These are phyloP conservation scores for Tinea semifulvella DNA, from an alignment of 2,888 invertebrate species.

Conservation along the genomic window DNA sequence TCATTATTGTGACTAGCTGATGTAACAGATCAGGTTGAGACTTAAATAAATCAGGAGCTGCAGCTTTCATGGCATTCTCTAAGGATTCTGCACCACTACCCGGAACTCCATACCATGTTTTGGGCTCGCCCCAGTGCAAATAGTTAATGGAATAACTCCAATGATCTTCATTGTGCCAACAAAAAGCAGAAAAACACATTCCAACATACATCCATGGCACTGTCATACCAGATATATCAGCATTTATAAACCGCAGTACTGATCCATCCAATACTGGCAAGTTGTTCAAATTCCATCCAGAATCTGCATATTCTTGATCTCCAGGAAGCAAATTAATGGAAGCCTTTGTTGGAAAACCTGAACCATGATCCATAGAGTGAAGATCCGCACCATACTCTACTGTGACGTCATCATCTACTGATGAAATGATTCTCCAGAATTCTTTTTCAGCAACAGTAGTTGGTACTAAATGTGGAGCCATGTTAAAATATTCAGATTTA, in stretches of 20 bases:
- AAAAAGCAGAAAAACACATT: conserved; percentile 85
- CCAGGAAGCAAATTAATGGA: conserved; percentile 68
- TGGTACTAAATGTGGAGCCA: conserved; percentile 72
- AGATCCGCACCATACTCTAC: conserved; percentile 85
- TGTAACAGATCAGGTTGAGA: conserved; percentile 79
- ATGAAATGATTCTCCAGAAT: conserved; percentile 80
- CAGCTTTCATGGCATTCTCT: conserved; percentile 74
- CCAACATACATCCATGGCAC: conserved; percentile 88
- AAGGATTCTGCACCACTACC: conserved; percentile 73
- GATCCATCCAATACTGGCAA: conserved; percentile 75
- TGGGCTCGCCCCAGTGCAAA: conserved; percentile 83
- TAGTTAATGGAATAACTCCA: conserved; percentile 88
- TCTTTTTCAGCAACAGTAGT: conserved; percentile 73
- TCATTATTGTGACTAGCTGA: conserved; percentile 82
- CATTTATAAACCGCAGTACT: conserved; percentile 76
- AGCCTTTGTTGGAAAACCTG: conserved; percentile 76
- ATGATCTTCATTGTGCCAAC: conserved; percentile 87
- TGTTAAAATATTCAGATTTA: conserved; percentile 78
- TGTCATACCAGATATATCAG: conserved; percentile 77
- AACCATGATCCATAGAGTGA: conserved; percentile 79
- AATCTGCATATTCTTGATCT: conserved; percentile 71
- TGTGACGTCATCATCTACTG: conserved; percentile 76
- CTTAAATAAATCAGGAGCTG: conserved; percentile 78
- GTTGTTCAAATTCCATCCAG: conserved; percentile 82
- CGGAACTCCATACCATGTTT: conserved; percentile 85